Evolutionary conservation across 2,113 vertebrate species (phyloP).

Genomic region (Tragelaphus buxtoni): DNA sequence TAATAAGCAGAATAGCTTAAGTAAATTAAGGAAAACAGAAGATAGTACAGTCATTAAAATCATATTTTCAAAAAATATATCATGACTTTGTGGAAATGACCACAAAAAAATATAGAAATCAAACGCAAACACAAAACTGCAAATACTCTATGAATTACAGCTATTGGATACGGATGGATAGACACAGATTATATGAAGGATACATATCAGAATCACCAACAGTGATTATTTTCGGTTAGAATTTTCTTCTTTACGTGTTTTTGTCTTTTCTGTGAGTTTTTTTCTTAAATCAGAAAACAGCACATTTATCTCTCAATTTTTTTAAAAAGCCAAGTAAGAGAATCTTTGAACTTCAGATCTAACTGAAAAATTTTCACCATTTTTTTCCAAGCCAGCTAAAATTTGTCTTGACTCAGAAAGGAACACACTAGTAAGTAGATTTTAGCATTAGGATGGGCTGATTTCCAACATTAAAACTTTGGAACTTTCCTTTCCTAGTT

Average conservation of each 20-base stretch:
- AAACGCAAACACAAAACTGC: not conserved
- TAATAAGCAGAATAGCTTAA: not conserved
- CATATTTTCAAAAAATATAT: slow-evolving; percentile 21
- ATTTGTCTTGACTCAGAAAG: not conserved
- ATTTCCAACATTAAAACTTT: not conserved
- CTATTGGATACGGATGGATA: not conserved
- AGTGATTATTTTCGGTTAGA: not conserved
- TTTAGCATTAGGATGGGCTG: not conserved
- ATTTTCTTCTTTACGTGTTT: not conserved
- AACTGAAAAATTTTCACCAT: not conserved
- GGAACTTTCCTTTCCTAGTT: not conserved
- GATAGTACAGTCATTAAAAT: slow-evolving; percentile 2
- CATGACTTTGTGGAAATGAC: slow-evolving; percentile 5
- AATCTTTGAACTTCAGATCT: slow-evolving; percentile 19
- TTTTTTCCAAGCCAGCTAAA: not conserved
- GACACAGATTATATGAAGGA: not conserved
- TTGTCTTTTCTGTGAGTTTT: not conserved
- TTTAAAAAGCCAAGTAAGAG: not conserved
- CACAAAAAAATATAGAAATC: not conserved
- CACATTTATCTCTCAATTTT: not conserved
- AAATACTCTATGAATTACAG: not conserved
- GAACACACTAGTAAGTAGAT: not conserved
- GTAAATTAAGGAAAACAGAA: not conserved
- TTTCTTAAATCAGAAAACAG: not conserved
- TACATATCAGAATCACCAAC: not conserved